phyloP scores from a whole-genome alignment of 2,888 invertebrate genomes.

The Sipha maydis region DNA sequence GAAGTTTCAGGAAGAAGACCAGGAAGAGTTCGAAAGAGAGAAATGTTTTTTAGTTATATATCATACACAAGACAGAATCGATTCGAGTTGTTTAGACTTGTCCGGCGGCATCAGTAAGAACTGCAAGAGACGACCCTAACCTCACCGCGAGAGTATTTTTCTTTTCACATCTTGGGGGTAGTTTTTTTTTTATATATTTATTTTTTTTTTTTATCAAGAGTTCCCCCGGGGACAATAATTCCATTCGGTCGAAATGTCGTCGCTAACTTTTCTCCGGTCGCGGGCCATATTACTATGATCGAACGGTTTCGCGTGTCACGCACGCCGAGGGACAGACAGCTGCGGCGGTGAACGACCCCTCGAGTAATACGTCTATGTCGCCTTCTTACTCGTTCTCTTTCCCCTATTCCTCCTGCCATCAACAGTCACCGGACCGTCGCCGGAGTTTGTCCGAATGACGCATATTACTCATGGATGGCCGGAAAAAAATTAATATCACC shows the following conservation, averaged over 20 bases:
- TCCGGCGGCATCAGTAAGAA: neutral
- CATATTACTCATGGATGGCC: neutral
- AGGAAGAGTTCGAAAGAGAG: neutral
- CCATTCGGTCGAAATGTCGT: constrained; percentile 24
- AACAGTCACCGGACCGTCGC: neutral
- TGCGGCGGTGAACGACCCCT: neutral
- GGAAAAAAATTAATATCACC: neutral
- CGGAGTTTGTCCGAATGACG: constrained; percentile 2
- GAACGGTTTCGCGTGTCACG: constrained; percentile 53
- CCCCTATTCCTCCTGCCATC: neutral
- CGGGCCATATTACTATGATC: constrained; percentile 45
- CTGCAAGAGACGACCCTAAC: neutral
- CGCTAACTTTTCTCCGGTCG: neutral
- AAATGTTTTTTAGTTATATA: constrained; percentile 2
- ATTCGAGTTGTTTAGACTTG: neutral
- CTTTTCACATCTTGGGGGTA: neutral
- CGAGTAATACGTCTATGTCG: constrained; percentile 49
- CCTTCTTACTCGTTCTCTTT: neutral
- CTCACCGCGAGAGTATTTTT: neutral
- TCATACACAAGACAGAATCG: neutral
- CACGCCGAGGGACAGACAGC: neutral
- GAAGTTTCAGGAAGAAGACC: neutral
- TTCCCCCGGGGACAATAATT: constrained; percentile 37
- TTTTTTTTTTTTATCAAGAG: constrained; percentile 33
- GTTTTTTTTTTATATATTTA: neutral